A percentile compares a stretch with the other conserved stretches of the same genome.
Conservation (phyloP, 2,113 vertebrate genomes). For the Corvus moneduloides region DNA sequence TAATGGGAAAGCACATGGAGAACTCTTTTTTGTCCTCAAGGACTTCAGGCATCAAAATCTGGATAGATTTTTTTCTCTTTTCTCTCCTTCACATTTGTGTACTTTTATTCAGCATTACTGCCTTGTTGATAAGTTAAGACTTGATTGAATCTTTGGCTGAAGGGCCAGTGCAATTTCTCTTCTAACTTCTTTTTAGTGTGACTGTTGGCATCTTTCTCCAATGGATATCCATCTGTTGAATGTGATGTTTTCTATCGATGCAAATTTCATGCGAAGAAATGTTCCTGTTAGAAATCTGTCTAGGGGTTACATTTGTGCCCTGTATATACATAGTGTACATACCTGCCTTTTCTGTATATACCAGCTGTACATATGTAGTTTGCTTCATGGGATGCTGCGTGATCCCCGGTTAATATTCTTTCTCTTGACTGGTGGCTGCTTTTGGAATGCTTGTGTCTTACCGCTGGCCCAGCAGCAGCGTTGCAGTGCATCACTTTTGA, state of each 20-base stretch:
- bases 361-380: neutral
- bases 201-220: neutral
- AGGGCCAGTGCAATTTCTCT: neutral
- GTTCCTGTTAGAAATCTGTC: rapidly evolving
- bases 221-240: neutral
- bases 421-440: neutral
- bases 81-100: neutral
- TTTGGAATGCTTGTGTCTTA: neutral
- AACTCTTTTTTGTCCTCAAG: neutral
- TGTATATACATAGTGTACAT: neutral
- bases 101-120: neutral
- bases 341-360: neutral
- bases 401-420: neutral
- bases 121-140: neutral
- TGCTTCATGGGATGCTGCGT: neutral
- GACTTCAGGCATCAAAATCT: neutral
- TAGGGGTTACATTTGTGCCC: too few relatives aligned
- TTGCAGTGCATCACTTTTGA: neutral
- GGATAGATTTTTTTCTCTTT: neutral
- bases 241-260: neutral
- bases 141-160: neutral
- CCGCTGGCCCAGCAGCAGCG: neutral
- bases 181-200: neutral
- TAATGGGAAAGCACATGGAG: neutral
- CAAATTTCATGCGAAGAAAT: neutral